phyloP scores from a whole-genome alignment of 2,888 invertebrate species.

The Melanostoma scalare region DNA sequence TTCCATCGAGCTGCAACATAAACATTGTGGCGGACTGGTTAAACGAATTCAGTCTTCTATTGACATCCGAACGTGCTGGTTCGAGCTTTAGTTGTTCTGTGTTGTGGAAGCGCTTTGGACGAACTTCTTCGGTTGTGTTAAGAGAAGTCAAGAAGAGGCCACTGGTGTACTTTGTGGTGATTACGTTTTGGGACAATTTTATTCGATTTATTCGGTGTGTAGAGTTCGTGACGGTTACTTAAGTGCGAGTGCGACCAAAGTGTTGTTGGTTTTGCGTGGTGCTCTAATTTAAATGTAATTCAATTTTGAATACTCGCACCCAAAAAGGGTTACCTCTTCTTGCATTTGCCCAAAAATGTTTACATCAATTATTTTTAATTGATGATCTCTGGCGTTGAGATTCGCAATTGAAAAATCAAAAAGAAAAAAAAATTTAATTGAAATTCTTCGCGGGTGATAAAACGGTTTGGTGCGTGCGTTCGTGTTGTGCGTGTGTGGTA shows the following conservation, averaged over 20 bases:
- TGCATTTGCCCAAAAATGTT: neutral
- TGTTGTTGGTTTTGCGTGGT: constrained; percentile 45
- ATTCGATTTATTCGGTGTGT: constrained; percentile 23
- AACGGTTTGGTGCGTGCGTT: constrained; percentile 25
- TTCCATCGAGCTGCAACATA: constrained; percentile 56
- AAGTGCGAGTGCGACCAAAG: constrained; percentile 43
- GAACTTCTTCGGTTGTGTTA: constrained; percentile 38
- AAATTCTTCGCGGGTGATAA: neutral
- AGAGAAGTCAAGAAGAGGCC: neutral
- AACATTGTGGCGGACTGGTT: constrained; percentile 63
- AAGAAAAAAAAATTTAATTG: no score
- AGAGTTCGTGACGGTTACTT: neutral
- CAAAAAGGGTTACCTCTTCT: constrained; percentile 12
- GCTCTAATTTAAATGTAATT: constrained; percentile 31
- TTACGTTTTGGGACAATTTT: constrained; percentile 12
- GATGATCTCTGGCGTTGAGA: constrained; percentile 1
- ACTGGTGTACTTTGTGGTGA: constrained; percentile 29
- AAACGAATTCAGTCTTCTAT: constrained; percentile 61
- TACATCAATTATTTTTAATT: neutral
- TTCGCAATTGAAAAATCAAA: neutral
- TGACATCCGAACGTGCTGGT: constrained; percentile 68
- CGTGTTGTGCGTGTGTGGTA: constrained; percentile 18
- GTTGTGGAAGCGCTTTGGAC: constrained; percentile 21
- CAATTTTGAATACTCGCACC: constrained; percentile 26
- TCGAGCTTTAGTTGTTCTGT: constrained; percentile 37